Percentiles rank a stretch among this genome's conserved stretches.
phyloP scores from a whole-genome alignment of 2,888 invertebrate species.

The Ypsolopha scabrella region DNA sequence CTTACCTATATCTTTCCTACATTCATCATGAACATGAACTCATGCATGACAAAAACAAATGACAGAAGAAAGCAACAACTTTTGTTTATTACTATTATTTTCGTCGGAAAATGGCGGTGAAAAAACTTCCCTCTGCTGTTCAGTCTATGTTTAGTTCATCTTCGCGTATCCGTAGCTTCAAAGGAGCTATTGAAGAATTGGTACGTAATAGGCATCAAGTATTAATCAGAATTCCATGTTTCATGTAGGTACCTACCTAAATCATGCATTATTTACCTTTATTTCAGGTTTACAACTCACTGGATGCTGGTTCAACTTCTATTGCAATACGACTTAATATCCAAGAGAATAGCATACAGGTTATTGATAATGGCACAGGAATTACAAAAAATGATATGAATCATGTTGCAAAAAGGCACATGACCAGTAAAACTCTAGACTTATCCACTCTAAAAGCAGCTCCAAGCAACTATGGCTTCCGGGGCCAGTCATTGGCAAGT shows the following conservation, averaged over 20 bases:
- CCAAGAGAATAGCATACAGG: constrained; percentile 73
- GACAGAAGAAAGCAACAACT: too few species aligned
- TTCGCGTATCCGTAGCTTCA: constrained; percentile 62
- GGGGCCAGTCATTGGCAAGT: constrained; percentile 77
- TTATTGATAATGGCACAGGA: constrained; percentile 83
- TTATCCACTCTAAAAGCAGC: constrained; percentile 60
- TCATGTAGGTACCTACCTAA: too few species aligned
- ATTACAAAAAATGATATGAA: constrained; percentile 68
- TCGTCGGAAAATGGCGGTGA: constrained; percentile 24
- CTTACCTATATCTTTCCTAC: too few species aligned
- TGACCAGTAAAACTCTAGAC: constrained; percentile 74
- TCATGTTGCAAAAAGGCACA: constrained; percentile 70
- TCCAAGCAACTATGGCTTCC: constrained; percentile 72
- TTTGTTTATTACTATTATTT: too few species aligned
- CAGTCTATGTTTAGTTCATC: constrained; percentile 68
- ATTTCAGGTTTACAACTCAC: constrained; percentile 74
- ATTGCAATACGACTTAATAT: constrained; percentile 78
- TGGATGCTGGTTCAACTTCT: constrained; percentile 77
- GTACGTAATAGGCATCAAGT: constrained; percentile 32
- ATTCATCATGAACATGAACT: too few species aligned
- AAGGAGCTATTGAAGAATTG: constrained; percentile 74
- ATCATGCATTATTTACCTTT: not conserved
- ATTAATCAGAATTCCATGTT: not conserved
- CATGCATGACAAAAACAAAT: too few species aligned
- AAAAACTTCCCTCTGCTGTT: constrained; percentile 46